Evolutionary conservation across 1,140 invertebrate genomes (phyloP).

Genomic region (Bombyx mandarina): DNA sequence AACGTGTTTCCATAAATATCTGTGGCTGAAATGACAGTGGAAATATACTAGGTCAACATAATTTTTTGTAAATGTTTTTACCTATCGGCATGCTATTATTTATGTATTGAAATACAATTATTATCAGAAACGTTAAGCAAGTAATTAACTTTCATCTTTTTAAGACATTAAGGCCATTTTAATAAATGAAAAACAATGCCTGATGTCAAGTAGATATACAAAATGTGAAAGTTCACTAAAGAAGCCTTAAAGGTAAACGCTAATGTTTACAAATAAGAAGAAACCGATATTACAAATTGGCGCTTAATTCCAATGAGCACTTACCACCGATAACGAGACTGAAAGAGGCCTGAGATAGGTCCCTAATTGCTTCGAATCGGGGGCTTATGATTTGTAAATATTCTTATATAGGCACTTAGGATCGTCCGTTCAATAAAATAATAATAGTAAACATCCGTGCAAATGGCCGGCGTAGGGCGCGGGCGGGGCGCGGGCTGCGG

Average conservation of each 20-base stretch:
- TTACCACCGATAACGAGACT: slow-evolving; percentile 1
- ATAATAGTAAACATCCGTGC: slow-evolving; percentile 69
- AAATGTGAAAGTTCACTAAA: background rate
- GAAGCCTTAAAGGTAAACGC: background rate
- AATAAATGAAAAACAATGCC: too few relatives aligned
- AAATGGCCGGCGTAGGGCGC: slow-evolving; percentile 51
- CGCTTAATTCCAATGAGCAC: slow-evolving; percentile 4
- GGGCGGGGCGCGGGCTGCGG: slow-evolving; percentile 19
- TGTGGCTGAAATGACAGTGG: too few relatives aligned
- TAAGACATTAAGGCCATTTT: too few relatives aligned
- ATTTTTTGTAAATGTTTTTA: too few relatives aligned
- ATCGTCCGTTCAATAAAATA: slow-evolving; percentile 69
- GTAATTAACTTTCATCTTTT: too few relatives aligned
- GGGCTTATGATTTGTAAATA: slow-evolving; percentile 46
- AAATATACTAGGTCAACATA: too few relatives aligned
- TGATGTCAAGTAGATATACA: too few relatives aligned
- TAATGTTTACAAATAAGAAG: too few relatives aligned
- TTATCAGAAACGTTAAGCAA: too few relatives aligned
- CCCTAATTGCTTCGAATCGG: slow-evolving; percentile 28
- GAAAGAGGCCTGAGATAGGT: slow-evolving; percentile 11
- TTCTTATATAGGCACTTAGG: slow-evolving; percentile 58
- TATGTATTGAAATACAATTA: too few relatives aligned
- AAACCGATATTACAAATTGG: slow-evolving; percentile 3
- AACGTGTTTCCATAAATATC: too few relatives aligned
- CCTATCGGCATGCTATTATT: too few relatives aligned